Evolutionary conservation across 2,113 vertebrate genomes (phyloP).

Genomic region (Calidris pygmaea): DNA sequence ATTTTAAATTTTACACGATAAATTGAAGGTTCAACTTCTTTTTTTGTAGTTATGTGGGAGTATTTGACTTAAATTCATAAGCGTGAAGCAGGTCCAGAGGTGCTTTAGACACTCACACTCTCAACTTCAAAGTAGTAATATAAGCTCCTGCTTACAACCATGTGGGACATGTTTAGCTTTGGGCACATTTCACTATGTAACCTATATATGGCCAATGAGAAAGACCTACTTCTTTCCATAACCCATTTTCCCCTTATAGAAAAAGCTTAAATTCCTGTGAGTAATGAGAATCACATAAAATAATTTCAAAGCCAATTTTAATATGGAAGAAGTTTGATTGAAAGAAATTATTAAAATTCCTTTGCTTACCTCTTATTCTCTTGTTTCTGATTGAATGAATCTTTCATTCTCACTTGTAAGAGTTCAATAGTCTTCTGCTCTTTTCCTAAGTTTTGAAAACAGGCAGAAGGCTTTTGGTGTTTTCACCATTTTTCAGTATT

Average conservation of each 20-base stretch:
- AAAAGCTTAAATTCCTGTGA: not conserved
- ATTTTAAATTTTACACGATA: not conserved
- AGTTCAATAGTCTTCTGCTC: not conserved
- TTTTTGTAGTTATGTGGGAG: not conserved
- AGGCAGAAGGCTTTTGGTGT: not conserved
- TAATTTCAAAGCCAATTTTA: conserved; percentile 11
- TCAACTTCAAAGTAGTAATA: conserved; percentile 56
- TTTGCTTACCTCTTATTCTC: not conserved
- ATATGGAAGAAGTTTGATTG: not conserved
- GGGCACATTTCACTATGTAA: conserved; percentile 42
- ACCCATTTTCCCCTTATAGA: conserved; percentile 31
- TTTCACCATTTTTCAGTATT: not conserved
- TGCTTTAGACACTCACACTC: conserved; percentile 15
- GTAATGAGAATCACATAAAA: not conserved
- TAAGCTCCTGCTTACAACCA: conserved; percentile 28
- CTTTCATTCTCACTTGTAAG: not conserved
- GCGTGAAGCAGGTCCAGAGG: not conserved
- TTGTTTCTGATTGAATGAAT: not conserved
- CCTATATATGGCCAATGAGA: conserved; percentile 35
- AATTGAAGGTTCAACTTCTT: not conserved
- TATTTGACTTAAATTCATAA: conserved; percentile 33
- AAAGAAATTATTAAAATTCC: not conserved
- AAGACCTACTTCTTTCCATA: conserved; percentile 21
- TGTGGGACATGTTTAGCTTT: conserved; percentile 39
- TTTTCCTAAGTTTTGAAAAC: not conserved